A percentile compares a stretch with the other conserved stretches of the same genome.
Evolutionary conservation across 1,140 invertebrate genomes (phyloP).

Genomic region (Holotrichia oblita): DNA sequence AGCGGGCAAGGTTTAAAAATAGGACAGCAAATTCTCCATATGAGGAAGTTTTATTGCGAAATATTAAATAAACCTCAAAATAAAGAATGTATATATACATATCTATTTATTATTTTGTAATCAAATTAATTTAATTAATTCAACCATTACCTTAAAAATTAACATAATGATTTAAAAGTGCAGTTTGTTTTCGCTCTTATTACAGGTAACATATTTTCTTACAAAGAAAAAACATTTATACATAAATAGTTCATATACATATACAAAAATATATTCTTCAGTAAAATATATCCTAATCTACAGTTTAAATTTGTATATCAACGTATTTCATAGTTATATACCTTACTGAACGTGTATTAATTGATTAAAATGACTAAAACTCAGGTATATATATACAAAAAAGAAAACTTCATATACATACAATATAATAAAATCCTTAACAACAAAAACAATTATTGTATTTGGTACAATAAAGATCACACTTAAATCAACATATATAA

Average conservation of each 20-base stretch:
- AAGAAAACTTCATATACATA: slow-evolving; percentile 21
- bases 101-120: slow-evolving; percentile 2
- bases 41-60: too few species aligned
- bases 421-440: slow-evolving; percentile 23
- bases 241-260: slow-evolving; percentile 23
- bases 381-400: neutral
- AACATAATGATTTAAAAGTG: slow-evolving; percentile 11
- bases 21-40: too few species aligned
- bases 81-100: slow-evolving; percentile 10
- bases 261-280: slow-evolving; percentile 34
- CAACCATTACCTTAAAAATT: slow-evolving; percentile 31
- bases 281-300: neutral
- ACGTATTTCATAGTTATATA: neutral
- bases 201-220: neutral
- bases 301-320: neutral
- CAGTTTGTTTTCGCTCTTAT: neutral
- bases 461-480: slow-evolving; percentile 41
- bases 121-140: slow-evolving; percentile 4
- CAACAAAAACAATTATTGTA: slow-evolving; percentile 36
- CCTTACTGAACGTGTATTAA: neutral
- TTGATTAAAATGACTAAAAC: slow-evolving; percentile 2
- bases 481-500: slow-evolving; percentile 32
- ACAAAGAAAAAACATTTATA: slow-evolving; percentile 29
- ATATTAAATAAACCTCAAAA: neutral
- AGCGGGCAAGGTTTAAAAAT: too few species aligned